Base-by-base conservation (phyloP, 2,888 invertebrate genomes). In the Acronicta leporina region DNA sequence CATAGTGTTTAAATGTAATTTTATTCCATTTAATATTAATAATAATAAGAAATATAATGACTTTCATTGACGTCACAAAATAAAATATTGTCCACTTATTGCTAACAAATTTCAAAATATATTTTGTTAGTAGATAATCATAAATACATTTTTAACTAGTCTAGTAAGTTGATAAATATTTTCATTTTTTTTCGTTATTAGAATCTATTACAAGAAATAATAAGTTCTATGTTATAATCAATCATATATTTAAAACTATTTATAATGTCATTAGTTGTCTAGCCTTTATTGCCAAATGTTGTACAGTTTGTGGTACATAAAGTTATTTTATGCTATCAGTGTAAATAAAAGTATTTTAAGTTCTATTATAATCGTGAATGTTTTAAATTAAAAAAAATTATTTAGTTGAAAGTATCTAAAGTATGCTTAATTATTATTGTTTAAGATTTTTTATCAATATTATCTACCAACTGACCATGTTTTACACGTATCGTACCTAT, bases 341-440 rank as follows among this genome's bases (percentile, higher is more conserved):
- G 87, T 89, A 87, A 84, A 87, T 88, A 86, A 75, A 77, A 58
- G 59, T 63, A 71, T 72, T 66, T 79, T 73, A 72, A 44, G 46
- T 80, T 74, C 25, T 63, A 65, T 48, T 72, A 41, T 63, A 65
- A 63, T 61, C 52, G 43, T 68, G 50, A 59, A 67, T 60, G 38
- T 73, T 74, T 69, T 63, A 66, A 38, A 50, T 42, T 63, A 56
- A 56, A 68, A 60, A 63, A 14, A 14, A 63, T 55, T 20, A 41
- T 65, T 73, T 65, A 53, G 41, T 59, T 62, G 44, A 63, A 57
- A 64, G 51, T 62, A 58, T 63, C 10, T 61, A 44, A 55, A 50
- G 30, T 68, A 65, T 62, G 55, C 61, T 51, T 68, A 49, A 60
- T 58, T 70, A 20, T 20, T 20, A 9, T 33, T 64, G 44, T 57